Evolutionary conservation across 2,797 vertebrate species (phyloP).

Genomic region (Danio jaintianensis): DNA sequence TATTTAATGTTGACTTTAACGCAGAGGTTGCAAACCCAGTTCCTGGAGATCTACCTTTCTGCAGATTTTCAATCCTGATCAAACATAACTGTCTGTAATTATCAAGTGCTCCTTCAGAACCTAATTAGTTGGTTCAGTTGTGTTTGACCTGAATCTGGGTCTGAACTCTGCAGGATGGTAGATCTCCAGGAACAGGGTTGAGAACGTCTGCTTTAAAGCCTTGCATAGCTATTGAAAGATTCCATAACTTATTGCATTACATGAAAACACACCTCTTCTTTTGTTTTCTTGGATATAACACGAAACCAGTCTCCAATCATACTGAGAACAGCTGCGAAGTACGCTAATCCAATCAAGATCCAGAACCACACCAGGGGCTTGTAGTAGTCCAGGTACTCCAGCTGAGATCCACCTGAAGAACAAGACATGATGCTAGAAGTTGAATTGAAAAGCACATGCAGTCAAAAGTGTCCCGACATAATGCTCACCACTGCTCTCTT

Average conservation of each 20-base stretch:
- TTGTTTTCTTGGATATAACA: conserved; percentile 97
- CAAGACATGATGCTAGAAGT: background rate
- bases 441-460: background rate
- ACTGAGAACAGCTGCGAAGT: conserved; percentile 98
- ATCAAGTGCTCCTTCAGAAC: no score
- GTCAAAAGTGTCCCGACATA: background rate
- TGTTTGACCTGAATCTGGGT: no score
- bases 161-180: no score
- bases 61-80: no score
- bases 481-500: conserved; percentile 47
- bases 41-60: no score
- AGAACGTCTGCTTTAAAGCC: background rate
- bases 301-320: conserved; percentile 99
- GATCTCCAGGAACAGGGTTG: no score
- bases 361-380: conserved; percentile 98
- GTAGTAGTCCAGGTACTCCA: conserved; percentile 92
- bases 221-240: background rate
- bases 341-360: conserved; percentile 97
- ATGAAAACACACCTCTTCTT: conserved; percentile 89
- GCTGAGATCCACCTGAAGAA: conserved; percentile 85
- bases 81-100: no score
- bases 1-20: background rate
- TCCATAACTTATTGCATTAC: background rate
- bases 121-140: no score
- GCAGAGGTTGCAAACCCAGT: no score